Percentiles rank a stretch among this genome's conserved stretches.
These are phyloP conservation scores for Rhynchomys soricoides DNA, from an alignment of 2,113 vertebrate species.

Conservation along the genomic window DNA sequence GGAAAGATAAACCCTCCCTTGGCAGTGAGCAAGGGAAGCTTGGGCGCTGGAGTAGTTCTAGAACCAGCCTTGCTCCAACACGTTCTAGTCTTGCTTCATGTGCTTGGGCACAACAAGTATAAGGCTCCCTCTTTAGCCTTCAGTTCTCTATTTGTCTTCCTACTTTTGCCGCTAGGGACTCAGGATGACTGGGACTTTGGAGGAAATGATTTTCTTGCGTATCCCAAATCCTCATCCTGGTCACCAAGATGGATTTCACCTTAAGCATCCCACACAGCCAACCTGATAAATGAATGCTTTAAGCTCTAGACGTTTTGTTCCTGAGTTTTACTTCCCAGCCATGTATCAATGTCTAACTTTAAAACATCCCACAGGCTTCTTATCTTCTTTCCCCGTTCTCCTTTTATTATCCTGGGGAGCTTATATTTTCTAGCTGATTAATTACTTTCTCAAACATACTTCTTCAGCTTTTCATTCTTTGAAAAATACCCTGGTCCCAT, in stretches of 20 bases:
- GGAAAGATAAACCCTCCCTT: neutral
- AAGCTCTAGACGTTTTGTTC: neutral
- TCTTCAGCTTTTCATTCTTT: neutral
- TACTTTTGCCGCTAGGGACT: neutral
- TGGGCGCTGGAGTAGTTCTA: neutral
- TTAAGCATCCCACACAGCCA: neutral
- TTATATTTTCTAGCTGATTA: slow-evolving; percentile 11
- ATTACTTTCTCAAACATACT: neutral
- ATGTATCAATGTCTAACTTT: neutral
- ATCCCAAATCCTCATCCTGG: neutral
- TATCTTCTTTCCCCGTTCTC: neutral
- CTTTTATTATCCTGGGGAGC: neutral
- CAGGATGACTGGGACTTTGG: neutral
- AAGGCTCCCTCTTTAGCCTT: neutral
- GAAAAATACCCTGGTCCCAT: neutral
- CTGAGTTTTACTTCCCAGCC: neutral
- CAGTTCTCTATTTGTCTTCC: neutral
- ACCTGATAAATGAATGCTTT: neutral
- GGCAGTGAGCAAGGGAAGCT: neutral
- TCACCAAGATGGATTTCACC: neutral
- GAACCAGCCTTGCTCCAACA: neutral
- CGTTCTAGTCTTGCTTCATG: neutral
- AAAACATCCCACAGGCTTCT: neutral
- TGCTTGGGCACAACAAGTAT: neutral
- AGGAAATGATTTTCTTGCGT: slow-evolving; percentile 30